These are phyloP conservation scores for Gavialis gangeticus DNA, from an alignment of 2,113 vertebrate genomes.

Conservation along the genomic window DNA sequence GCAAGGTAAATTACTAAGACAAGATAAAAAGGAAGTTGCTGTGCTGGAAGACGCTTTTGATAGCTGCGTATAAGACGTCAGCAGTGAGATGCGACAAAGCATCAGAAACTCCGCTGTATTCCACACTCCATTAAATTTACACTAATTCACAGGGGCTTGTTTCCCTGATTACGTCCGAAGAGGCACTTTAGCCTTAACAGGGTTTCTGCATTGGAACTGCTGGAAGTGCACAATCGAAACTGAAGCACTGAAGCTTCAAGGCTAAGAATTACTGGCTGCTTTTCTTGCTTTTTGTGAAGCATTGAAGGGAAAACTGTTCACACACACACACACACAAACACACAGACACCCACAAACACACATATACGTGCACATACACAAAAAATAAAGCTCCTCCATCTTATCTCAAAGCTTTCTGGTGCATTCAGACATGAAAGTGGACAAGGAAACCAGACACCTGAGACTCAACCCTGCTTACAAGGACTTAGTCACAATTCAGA, in stretches of 20 bases:
- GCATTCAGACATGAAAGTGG: fast-evolving
- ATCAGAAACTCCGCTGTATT: fast-evolving
- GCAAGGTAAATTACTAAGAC: fast-evolving
- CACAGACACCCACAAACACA: background rate
- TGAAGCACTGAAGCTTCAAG: background rate
- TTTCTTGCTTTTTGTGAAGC: background rate
- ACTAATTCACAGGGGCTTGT: background rate
- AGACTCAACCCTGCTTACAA: background rate
- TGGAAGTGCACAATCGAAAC: background rate
- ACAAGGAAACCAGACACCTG: background rate
- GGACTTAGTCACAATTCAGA: background rate
- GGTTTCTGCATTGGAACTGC: background rate
- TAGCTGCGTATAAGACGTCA: fast-evolving
- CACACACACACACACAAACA: background rate
- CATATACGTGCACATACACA: background rate
- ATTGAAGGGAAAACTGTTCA: background rate
- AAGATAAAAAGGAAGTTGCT: background rate
- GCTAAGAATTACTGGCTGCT: conserved; percentile 9
- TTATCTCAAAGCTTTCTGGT: background rate
- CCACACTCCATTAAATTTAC: background rate
- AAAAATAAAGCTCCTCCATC: too few relatives aligned
- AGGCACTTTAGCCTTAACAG: background rate
- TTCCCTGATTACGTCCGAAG: background rate
- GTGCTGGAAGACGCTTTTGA: fast-evolving
- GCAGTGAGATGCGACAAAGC: fast-evolving